Conservation (phyloP, 2,113 vertebrate genomes). For the Pycnonotus jocosus region DNA sequence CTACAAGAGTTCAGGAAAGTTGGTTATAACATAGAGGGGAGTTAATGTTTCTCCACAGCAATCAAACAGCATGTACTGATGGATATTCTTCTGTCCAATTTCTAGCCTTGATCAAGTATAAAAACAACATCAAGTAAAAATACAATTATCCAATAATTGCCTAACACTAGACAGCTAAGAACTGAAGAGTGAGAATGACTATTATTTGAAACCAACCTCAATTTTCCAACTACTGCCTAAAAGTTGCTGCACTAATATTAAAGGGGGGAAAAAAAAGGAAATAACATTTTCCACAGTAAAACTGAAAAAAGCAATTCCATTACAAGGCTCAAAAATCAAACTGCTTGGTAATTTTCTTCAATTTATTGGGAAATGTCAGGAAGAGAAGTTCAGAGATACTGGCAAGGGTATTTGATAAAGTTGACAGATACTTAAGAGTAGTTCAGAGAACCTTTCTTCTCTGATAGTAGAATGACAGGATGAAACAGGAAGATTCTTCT, state of each 20-base stretch:
- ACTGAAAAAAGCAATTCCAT: not conserved
- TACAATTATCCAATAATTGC: not conserved
- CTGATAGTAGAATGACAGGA: not conserved
- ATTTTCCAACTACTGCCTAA: not conserved
- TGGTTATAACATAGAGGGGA: not conserved
- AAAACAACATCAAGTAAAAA: not conserved
- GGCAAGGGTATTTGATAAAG: not conserved
- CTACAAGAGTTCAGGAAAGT: not conserved
- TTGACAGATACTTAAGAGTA: not conserved
- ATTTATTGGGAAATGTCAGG: not conserved
- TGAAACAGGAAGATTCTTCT: not conserved
- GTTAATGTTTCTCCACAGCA: not conserved
- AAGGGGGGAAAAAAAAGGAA: not conserved
- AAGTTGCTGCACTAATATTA: not conserved
- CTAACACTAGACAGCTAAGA: not conserved
- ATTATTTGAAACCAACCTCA: not conserved
- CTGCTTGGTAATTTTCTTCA: not conserved
- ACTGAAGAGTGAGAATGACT: not conserved
- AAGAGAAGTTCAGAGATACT: not conserved
- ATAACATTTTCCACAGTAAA: not conserved
- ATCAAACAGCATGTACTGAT: not conserved
- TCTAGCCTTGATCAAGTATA: not conserved
- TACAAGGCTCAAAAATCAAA: not conserved
- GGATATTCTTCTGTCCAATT: not conserved
- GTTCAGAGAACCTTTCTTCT: not conserved